Evolutionary conservation across 2,797 vertebrate species (phyloP).

Genomic region (Cheirogaleus major): DNA sequence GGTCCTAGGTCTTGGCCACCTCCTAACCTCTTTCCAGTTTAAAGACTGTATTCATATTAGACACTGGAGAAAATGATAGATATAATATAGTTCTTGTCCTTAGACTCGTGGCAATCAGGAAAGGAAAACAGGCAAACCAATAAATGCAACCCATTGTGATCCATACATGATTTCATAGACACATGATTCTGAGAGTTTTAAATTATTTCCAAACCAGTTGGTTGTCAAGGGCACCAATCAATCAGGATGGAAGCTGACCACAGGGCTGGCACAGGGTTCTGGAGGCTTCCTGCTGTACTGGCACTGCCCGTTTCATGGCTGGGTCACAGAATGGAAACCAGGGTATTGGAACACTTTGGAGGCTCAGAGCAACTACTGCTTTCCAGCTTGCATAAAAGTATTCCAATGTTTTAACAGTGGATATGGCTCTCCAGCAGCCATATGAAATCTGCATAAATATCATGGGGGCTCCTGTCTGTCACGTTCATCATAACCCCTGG

Average conservation of each 20-base stretch:
- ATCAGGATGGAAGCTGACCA: neutral
- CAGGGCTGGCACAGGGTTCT: neutral
- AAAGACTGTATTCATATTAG: neutral
- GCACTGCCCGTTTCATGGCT: neutral
- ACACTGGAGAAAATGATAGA: neutral
- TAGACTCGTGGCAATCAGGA: neutral
- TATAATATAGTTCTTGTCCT: neutral
- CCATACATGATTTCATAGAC: neutral
- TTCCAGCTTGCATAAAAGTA: neutral
- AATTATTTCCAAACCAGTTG: neutral
- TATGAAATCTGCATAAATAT: neutral
- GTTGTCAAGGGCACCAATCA: neutral
- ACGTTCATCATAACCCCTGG: neutral
- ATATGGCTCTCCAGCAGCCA: neutral
- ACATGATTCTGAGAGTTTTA: neutral
- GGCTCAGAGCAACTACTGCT: neutral
- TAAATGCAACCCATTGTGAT: neutral
- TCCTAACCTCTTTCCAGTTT: neutral
- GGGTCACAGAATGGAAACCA: neutral
- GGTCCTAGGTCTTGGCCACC: neutral
- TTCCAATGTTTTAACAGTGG: neutral
- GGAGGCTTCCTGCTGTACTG: neutral
- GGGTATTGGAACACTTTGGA: neutral
- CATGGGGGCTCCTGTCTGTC: neutral
- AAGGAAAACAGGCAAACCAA: neutral